Conservation (phyloP, 2,888 invertebrate genomes). For the Frankliniella fusca region DNA sequence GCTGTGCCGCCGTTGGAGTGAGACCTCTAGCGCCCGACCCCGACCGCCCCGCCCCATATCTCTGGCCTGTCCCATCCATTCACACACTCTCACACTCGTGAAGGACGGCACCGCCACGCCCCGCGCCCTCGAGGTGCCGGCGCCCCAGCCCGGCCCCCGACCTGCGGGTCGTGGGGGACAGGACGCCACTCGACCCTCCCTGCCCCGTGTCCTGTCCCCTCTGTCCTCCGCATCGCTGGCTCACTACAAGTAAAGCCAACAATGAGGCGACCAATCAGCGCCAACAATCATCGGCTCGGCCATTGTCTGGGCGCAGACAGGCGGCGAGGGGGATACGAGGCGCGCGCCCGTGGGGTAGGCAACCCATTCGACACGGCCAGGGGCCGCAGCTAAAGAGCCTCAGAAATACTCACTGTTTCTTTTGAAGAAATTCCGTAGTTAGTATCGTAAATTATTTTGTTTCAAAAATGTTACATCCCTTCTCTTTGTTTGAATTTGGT, state of each 20-base stretch:
- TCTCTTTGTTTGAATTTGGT: too few relatives aligned
- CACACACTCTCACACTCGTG: too few relatives aligned
- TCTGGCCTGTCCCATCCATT: too few relatives aligned
- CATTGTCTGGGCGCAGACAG: background rate
- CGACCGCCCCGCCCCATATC: too few relatives aligned
- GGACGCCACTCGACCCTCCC: background rate
- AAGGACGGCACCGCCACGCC: too few relatives aligned
- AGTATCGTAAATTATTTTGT: too few relatives aligned
- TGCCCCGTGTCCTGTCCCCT: background rate
- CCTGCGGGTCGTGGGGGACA: background rate
- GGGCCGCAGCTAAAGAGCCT: too few relatives aligned
- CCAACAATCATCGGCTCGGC: conserved; percentile 4
- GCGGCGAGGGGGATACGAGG: background rate
- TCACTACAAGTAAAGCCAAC: background rate
- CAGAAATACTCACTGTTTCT: too few relatives aligned
- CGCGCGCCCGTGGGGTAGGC: background rate
- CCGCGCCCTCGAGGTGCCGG: background rate
- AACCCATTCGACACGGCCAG: background rate
- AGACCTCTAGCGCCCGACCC: too few relatives aligned
- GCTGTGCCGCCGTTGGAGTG: too few relatives aligned
- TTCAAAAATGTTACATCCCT: too few relatives aligned
- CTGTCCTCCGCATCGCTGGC: background rate
- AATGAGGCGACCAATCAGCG: conserved; percentile 15
- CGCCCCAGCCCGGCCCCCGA: background rate
- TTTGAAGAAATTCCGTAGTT: too few relatives aligned